A percentile compares a stretch with the other conserved stretches of the same genome.
phyloP scores from a whole-genome alignment of 2,797 vertebrate genomes.

The Danionella dracula region DNA sequence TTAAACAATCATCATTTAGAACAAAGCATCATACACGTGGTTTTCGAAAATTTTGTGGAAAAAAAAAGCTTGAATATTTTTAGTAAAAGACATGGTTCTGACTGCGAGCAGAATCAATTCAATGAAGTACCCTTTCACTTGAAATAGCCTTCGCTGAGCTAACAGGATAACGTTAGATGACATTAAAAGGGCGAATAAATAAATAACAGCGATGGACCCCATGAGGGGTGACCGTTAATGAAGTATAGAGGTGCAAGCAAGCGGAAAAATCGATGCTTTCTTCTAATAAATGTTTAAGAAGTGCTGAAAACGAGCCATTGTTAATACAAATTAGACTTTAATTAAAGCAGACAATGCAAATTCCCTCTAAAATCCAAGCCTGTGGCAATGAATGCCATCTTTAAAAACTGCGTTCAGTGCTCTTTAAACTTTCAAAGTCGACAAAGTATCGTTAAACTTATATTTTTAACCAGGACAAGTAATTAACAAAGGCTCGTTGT shows the following conservation, averaged over 20 bases:
- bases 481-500: background rate
- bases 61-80: too few species aligned
- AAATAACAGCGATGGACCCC: background rate
- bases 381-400: background rate
- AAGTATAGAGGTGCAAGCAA: conserved; percentile 8
- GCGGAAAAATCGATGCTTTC: conserved; percentile 18
- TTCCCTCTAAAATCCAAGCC: background rate
- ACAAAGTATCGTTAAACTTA: too few species aligned
- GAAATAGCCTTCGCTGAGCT: background rate
- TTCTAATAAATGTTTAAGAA: background rate
- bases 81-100: too few species aligned
- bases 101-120: too few species aligned
- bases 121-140: background rate
- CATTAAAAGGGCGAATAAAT: conserved; percentile 12
- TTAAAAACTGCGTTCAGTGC: background rate
- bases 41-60: too few species aligned
- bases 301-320: conserved; percentile 1
- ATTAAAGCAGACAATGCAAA: background rate
- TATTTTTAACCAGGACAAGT: background rate
- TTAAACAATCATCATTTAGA: too few species aligned
- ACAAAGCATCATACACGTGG: too few species aligned
- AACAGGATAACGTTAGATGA: background rate
- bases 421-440: too few species aligned
- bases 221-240: background rate
- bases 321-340: background rate